Base-by-base conservation (phyloP, 2,888 invertebrate species). In the Caenorhabditis virilis region DNA sequence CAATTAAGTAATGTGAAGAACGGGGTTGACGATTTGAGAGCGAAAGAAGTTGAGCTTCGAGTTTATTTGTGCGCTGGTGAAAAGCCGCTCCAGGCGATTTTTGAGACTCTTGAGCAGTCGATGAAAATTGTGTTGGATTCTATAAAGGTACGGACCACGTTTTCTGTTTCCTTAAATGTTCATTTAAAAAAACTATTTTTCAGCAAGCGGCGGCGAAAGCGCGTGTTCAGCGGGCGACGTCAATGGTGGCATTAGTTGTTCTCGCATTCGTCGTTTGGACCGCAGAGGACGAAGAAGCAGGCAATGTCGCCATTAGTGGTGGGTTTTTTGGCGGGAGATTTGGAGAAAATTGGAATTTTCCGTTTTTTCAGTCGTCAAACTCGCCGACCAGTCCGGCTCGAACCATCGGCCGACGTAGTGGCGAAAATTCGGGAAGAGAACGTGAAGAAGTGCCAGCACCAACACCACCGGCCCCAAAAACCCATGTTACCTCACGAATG, bases 41-140 rank as follows among this genome's bases (percentile, higher is more conserved):
- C 43, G 9, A 26, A 48, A 2, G 65, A 65, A 33, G 43, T 41
- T 7, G 60, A 65, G 16, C 25, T 65, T 2, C 47, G 55, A 35
- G 56, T 49, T 0, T 65, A 65, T 26, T 26, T 65, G 1, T 65
- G 65, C 26, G 65, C 60, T 16, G 56, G 49, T 1, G 55, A 53
- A 15, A 53, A 49, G 56, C n/a, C 52, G 11, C 48, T 65, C 1
- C 59, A 65, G 26, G 38, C 45, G 0, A 65, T 65, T 6, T 65
- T 65, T 27, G 65, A 56, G 13, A 56, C 45, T 2, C 41, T 65
- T 6, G 65, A 65, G 16, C 55, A 65, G 18, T 33, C 56, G 7
- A 56, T 57, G 53, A 59, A 55, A 26, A n/a, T 65, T n/a, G 46
- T 65, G 2, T 20, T 26, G 2, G 60, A 59, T 9, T 42, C 65